phyloP scores from a whole-genome alignment of 1,140 invertebrate species.

The Metaphire vulgaris region DNA sequence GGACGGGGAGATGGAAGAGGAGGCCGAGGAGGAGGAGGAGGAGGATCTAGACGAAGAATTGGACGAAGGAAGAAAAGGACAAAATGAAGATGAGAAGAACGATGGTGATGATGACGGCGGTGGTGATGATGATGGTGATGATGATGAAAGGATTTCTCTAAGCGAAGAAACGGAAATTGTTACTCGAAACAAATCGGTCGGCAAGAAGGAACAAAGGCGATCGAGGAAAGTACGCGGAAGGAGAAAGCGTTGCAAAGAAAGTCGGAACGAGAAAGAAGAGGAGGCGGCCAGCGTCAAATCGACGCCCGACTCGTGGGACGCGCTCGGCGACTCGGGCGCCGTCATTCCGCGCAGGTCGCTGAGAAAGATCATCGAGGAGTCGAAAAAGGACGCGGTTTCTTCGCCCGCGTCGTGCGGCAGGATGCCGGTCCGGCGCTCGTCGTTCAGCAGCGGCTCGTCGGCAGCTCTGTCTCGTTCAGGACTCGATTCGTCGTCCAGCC shows the following conservation, averaged over 20 bases:
- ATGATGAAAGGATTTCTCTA: background rate
- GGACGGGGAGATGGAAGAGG: background rate
- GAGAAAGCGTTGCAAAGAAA: background rate
- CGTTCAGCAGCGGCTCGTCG: background rate
- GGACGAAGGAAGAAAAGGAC: background rate
- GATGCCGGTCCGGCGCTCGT: background rate
- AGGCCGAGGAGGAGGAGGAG: background rate
- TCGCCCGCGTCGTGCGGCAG: background rate
- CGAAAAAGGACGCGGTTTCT: conserved; percentile 5
- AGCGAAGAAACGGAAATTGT: too few species aligned
- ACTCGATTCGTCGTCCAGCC: background rate
- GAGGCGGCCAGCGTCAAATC: background rate
- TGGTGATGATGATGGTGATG: conserved; percentile 1
- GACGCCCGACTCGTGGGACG: too few species aligned
- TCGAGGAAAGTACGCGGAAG: too few species aligned
- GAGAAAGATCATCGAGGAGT: conserved; percentile 19
- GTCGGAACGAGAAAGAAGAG: background rate
- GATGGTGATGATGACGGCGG: background rate
- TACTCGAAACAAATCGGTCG: too few species aligned
- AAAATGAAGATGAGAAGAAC: background rate
- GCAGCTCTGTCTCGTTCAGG: background rate
- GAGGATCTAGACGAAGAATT: background rate
- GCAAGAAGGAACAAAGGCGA: too few species aligned
- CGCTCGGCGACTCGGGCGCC: too few species aligned
- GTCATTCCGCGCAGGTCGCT: conserved; percentile 10